These are phyloP conservation scores for Streblospio benedicti DNA, from an alignment of 1,140 invertebrate genomes.

Conservation along the genomic window DNA sequence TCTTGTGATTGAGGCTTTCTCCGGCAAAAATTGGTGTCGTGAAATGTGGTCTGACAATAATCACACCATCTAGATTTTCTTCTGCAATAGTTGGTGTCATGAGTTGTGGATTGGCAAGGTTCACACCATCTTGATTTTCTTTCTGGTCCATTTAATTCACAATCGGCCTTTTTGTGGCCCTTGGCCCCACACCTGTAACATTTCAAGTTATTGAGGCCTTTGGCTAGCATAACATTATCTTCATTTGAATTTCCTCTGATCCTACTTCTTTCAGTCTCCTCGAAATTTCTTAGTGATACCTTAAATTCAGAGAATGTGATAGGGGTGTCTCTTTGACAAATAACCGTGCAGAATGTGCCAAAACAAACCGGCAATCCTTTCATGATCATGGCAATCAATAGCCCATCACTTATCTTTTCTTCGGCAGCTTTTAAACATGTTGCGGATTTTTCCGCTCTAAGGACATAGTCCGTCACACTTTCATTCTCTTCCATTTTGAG, in stretches of 20 bases:
- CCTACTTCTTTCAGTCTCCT: slow-evolving; percentile 16
- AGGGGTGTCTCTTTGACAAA: slow-evolving; percentile 9
- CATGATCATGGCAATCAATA: slow-evolving; percentile 20
- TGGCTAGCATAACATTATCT: not conserved
- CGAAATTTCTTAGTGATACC: slow-evolving; percentile 16
- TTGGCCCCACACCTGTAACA: not conserved
- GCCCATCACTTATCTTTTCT: slow-evolving; percentile 19
- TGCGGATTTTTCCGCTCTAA: slow-evolving; percentile 19
- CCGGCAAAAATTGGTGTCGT: too few relatives aligned
- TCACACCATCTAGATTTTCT: too few relatives aligned
- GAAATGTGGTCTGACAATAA: too few relatives aligned
- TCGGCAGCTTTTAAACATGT: slow-evolving; percentile 6
- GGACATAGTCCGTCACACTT: slow-evolving; percentile 19
- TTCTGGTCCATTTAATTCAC: not conserved
- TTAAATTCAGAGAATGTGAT: slow-evolving; percentile 17
- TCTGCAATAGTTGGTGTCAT: not conserved
- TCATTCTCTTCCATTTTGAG: slow-evolving; percentile 6
- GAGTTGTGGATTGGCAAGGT: not conserved
- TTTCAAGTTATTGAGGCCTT: not conserved
- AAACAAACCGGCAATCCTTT: slow-evolving; percentile 19
- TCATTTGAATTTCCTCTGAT: not conserved
- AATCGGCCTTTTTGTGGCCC: not conserved
- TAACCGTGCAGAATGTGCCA: slow-evolving; percentile 7
- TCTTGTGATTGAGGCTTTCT: too few relatives aligned
- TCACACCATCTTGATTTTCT: not conserved